Base-by-base conservation (phyloP, 1,140 invertebrate species). In the Leptonema lineaticorne region DNA sequence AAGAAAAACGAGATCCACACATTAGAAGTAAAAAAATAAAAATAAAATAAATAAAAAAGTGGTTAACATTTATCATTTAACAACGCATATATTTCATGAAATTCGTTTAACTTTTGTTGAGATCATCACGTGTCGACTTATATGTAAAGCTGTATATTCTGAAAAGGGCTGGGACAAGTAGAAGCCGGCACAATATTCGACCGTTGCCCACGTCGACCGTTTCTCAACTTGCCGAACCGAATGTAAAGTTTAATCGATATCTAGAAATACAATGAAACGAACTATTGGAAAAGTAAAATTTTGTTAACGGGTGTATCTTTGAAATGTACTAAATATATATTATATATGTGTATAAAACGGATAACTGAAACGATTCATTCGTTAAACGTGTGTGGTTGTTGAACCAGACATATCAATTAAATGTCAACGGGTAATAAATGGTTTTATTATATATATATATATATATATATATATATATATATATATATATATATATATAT, bases 401-500 rank as follows among this genome's bases (percentile, higher is more conserved):
- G 37, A 41, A 41, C 1, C 16, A 5, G 11, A 33, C 30, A 33
- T 33, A 11, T 33, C 9, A 41, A 41, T 16, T 41, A 41, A 41
- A 41, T 41, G 2, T 41, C 37, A 9, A 41, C 16, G 1, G 37
- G 9, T n/a, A n/a, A n/a, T n/a, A n/a, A n/a, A n/a, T n/a, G n/a
- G n/a, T n/a, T n/a, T n/a, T n/a, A 37, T 8, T 37, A 37, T 37
- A 37, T 37, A 37, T 37, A 53, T 53, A 16, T 48, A 53, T 20
- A 18, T 53, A 53, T 18, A 6, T 48, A 53, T 20, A 53, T 53
- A 18, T 53, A 53, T 18, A 20, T 53, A 53, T 53, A 18, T 53
- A 53, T 18, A 53, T 53, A 53, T 53, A 20, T 53, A 53, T 2
- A 53, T 48, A 48, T 48, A 16, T 48, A 48, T 16, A 48, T 48